Base-by-base conservation (phyloP, 2,888 invertebrate genomes). In the Microctonus aethiopoides region DNA sequence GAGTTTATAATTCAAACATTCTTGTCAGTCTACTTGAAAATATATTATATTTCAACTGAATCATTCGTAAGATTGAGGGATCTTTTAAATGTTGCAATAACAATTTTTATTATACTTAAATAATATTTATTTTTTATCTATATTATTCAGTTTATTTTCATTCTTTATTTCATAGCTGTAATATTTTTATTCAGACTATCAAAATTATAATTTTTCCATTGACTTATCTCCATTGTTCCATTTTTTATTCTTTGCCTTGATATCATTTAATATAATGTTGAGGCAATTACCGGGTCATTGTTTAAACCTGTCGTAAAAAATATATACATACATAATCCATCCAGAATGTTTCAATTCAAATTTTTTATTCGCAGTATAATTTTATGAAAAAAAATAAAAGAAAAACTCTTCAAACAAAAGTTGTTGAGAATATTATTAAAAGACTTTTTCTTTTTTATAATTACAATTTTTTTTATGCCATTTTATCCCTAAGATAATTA, bases 261-360 rank as follows among this genome's bases (percentile, higher is more conserved):
- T 2, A 34, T 57, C 20, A 57, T 57, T 57, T 16, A 29, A 57
- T 32, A 57, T 57, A n/a, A 57, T 39, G 39, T 39, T n/a, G n/a
- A 26, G 34, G 57, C 34, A 46, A 16, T 46, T 46, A 46, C 16
- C 4, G 16, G 16, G 7, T 46, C 16, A 46, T 46, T 16, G 46
- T 46, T 16, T 9, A 16, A 7, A 46, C 9, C 46, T 46, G 16
- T n/a, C n/a, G n/a, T n/a, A n/a, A n/a, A n/a, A n/a, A n/a, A n/a
- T n/a, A n/a, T n/a, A n/a, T n/a, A n/a, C n/a, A n/a, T n/a, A n/a
- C n/a, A n/a, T n/a, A n/a, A n/a, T n/a, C n/a, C n/a, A n/a, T n/a
- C n/a, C n/a, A n/a, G n/a, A n/a, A n/a, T n/a, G n/a, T n/a, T n/a
- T n/a, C n/a, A n/a, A n/a, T n/a, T n/a, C n/a, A n/a, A n/a, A n/a